Conservation (phyloP, 2,888 invertebrate species). For the Cryptocephalus primarius region DNA sequence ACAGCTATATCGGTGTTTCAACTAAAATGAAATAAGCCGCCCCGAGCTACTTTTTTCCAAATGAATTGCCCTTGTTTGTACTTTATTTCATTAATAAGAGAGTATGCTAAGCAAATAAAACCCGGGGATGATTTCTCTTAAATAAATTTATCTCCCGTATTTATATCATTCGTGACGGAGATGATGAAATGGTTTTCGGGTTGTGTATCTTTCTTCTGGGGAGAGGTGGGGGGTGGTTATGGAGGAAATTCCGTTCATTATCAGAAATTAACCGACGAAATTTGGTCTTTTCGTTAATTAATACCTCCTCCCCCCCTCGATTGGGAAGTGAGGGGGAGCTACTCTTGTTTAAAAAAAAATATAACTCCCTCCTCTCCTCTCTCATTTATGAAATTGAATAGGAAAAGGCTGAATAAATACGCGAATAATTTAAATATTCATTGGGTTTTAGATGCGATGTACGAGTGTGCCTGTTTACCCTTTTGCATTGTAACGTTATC, state of each 20-base stretch:
- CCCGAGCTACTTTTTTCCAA: conserved; percentile 21
- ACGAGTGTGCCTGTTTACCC: neutral
- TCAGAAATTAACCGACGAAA: no score
- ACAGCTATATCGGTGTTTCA: neutral
- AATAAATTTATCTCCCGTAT: no score
- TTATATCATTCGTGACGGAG: no score
- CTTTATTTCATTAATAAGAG: conserved; percentile 22
- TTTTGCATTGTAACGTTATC: neutral
- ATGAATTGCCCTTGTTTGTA: conserved; percentile 21
- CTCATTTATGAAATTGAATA: conserved; percentile 18
- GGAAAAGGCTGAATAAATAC: conserved; percentile 8
- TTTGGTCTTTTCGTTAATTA: no score
- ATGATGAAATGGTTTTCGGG: no score
- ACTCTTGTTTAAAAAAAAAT: no score
- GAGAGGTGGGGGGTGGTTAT: no score
- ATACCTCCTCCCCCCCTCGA: no score
- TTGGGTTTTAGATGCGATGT: conserved; percentile 8
- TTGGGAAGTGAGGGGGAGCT: no score
- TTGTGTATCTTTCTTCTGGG: no score
- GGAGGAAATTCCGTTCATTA: no score
- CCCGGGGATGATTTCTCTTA: neutral
- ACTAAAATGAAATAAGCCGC: conserved; percentile 15
- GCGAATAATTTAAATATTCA: conserved; percentile 18
- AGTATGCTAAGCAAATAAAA: conserved; percentile 10
- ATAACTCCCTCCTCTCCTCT: neutral